phyloP scores from a whole-genome alignment of 1,140 invertebrate genomes.

The Euura lappo region DNA sequence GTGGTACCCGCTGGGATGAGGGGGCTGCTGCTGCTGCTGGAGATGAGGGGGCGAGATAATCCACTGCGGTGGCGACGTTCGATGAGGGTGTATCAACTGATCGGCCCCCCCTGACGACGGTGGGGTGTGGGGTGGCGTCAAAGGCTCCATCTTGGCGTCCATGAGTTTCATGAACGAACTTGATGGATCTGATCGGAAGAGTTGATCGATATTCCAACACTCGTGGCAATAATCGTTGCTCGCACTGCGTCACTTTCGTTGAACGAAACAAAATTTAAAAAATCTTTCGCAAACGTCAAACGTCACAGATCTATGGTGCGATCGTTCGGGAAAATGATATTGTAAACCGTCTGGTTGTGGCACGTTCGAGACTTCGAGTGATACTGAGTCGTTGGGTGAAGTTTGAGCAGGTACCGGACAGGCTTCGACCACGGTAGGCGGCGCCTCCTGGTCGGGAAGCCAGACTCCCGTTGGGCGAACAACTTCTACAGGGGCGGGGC shows the following conservation, averaged over 20 bases:
- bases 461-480: slow-evolving; percentile 50
- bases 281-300: too few relatives aligned
- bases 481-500: slow-evolving; percentile 54
- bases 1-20: slow-evolving; percentile 58
- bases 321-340: too few relatives aligned
- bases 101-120: slow-evolving; percentile 62
- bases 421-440: slow-evolving; percentile 31
- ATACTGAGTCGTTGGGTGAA: neutral
- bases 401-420: neutral
- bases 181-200: neutral
- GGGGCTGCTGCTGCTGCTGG: slow-evolving; percentile 36
- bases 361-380: neutral
- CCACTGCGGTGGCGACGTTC: slow-evolving; percentile 32
- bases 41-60: slow-evolving; percentile 30
- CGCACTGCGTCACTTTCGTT: neutral
- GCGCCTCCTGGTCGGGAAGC: slow-evolving; percentile 48
- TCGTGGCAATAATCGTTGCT: neutral
- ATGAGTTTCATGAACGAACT: slow-evolving; percentile 23
- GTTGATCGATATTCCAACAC: neutral
- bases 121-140: slow-evolving; percentile 76
- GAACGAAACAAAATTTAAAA: too few relatives aligned
- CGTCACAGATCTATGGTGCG: too few relatives aligned
- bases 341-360: neutral
- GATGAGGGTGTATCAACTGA: slow-evolving; percentile 24
- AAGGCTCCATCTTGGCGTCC: slow-evolving; percentile 53